Conservation (phyloP, 1,140 invertebrate genomes). For the Magallana gigas region DNA sequence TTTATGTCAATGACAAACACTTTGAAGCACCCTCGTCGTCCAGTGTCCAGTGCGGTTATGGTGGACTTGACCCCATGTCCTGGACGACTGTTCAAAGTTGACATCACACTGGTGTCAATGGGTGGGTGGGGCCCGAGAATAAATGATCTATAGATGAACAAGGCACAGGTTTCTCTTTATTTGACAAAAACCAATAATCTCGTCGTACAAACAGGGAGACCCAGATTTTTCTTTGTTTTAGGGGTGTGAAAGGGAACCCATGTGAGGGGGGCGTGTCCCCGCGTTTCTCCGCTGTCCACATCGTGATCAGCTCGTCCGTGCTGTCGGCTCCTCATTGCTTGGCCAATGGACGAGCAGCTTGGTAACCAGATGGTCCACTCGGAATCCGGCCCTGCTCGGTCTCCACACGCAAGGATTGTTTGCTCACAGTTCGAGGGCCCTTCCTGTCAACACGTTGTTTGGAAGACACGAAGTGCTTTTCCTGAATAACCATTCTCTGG, state of each 20-base stretch:
- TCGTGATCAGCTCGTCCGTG: constrained; percentile 24
- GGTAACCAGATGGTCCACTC: background rate
- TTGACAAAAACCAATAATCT: constrained; percentile 21
- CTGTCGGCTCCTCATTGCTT: constrained; percentile 4
- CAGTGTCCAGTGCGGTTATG: constrained; percentile 11
- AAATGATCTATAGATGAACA: constrained; percentile 20
- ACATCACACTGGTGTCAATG: constrained; percentile 3
- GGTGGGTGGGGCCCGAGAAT: background rate
- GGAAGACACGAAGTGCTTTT: constrained; percentile 11
- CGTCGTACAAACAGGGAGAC: background rate
- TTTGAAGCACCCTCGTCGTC: constrained; percentile 4
- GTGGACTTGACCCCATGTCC: constrained; percentile 7
- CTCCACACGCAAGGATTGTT: constrained; percentile 1
- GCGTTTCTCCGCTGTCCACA: constrained; percentile 17
- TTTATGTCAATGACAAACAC: constrained; percentile 34
- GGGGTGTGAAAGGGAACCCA: constrained; percentile 1
- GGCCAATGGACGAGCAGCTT: background rate
- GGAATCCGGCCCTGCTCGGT: background rate
- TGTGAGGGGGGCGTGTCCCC: constrained; percentile 18
- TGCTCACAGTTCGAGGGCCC: constrained; percentile 3
- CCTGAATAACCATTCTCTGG: constrained; percentile 15
- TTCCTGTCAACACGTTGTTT: constrained; percentile 35
- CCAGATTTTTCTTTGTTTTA: constrained; percentile 17
- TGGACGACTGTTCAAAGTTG: background rate
- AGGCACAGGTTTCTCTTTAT: background rate